Evolutionary conservation across 1,140 invertebrate species (phyloP).

Genomic region (Lucilia sericata): DNA sequence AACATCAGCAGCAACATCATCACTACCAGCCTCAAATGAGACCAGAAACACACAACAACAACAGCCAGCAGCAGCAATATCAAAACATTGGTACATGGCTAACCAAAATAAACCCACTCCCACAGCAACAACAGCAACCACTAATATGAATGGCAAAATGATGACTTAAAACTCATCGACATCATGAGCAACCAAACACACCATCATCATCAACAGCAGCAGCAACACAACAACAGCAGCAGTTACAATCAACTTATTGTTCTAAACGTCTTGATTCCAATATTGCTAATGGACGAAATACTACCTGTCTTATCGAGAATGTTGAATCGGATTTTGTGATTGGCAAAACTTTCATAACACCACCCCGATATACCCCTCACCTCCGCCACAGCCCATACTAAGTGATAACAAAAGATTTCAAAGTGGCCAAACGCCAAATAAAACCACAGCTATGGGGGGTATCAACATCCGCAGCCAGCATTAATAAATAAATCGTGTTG

Average conservation of each 20-base stretch:
- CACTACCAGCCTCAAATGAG: conserved; percentile 34
- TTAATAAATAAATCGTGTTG: not conserved
- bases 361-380: conserved; percentile 32
- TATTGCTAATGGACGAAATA: not conserved
- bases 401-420: conserved; percentile 27
- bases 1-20: conserved; percentile 57
- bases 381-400: not conserved
- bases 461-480: conserved; percentile 6
- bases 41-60: conserved; percentile 47
- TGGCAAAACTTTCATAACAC: conserved; percentile 23
- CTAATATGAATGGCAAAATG: not conserved
- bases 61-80: conserved; percentile 17
- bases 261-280: not conserved
- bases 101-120: not conserved
- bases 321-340: not conserved
- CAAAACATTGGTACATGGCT: conserved; percentile 15
- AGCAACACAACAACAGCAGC: not conserved
- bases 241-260: not conserved
- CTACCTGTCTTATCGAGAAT: not conserved
- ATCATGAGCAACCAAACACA: conserved; percentile 2
- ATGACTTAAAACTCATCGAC: not conserved
- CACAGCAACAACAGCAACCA: not conserved
- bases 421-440: not conserved
- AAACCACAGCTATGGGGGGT: not conserved
- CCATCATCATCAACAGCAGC: not conserved